These are phyloP conservation scores for Drosophila fungiperda DNA, from an alignment of 2,888 invertebrate species.

Conservation along the genomic window DNA sequence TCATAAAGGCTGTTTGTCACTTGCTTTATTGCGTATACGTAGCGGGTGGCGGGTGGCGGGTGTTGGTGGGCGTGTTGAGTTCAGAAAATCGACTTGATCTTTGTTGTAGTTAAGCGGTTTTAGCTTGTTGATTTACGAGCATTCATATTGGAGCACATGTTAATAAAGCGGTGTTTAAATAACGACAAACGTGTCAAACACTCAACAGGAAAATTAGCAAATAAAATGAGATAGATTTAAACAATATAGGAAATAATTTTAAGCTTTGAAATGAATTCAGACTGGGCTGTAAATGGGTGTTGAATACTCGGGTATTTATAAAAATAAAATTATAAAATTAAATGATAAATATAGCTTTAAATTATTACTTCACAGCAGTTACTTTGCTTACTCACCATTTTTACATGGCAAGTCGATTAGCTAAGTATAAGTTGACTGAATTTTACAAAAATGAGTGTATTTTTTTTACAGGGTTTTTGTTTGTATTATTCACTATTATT, in stretches of 20 bases:
- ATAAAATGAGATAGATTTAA: conserved; percentile 58
- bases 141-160: conserved; percentile 24
- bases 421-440: not conserved
- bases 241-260: conserved; percentile 29
- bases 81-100: conserved; percentile 25
- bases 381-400: not conserved
- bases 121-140: conserved; percentile 48
- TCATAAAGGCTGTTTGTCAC: conserved; percentile 41
- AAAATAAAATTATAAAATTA: not conserved
- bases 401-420: not conserved
- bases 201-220: conserved; percentile 71
- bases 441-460: not conserved
- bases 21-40: conserved; percentile 65
- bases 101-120: conserved; percentile 43
- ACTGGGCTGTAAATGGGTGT: not conserved
- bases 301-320: too few relatives aligned
- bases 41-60: too few relatives aligned
- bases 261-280: conserved; percentile 34
- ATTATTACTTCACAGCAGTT: rapidly evolving
- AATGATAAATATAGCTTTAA: not conserved
- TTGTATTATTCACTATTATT: not conserved
- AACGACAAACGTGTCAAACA: conserved; percentile 24
- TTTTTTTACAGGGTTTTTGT: not conserved
- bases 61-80: not conserved
- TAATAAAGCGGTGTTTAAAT: not conserved